Conservation (phyloP, 2,797 vertebrate species). For the Thunnus albacares region DNA sequence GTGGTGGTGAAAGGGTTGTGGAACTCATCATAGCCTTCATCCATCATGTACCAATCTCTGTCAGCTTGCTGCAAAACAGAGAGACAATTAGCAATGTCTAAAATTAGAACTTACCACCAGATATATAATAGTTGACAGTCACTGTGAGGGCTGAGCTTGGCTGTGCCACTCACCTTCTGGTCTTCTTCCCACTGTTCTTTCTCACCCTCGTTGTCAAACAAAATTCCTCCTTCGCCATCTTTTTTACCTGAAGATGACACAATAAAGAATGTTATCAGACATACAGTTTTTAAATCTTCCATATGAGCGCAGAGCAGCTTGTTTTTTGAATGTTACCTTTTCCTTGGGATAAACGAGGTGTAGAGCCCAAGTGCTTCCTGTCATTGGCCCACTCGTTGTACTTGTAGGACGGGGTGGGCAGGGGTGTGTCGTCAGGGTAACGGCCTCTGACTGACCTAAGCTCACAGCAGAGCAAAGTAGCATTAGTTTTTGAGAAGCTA, state of each 20-base stretch:
- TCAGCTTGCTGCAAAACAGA: slow-evolving; percentile 94
- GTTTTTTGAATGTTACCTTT: slow-evolving; percentile 85
- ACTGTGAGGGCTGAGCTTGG: not conserved
- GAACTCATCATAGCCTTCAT: slow-evolving; percentile 97
- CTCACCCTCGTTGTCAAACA: slow-evolving; percentile 93
- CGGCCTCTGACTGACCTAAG: slow-evolving; percentile 91
- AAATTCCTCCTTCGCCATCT: slow-evolving; percentile 90
- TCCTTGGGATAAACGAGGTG: slow-evolving; percentile 94
- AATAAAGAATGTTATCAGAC: slow-evolving; percentile 1
- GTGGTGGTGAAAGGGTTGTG: slow-evolving; percentile 96
- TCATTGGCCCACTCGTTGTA: slow-evolving; percentile 99
- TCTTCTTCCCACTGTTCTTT: slow-evolving; percentile 97
- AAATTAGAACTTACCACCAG: not conserved
- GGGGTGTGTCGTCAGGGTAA: slow-evolving; percentile 91
- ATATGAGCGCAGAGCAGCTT: not conserved
- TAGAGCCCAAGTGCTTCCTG: slow-evolving; percentile 92
- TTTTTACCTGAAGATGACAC: slow-evolving; percentile 83
- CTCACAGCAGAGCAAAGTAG: slow-evolving; percentile 24
- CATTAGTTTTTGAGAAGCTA: slow-evolving; percentile 6
- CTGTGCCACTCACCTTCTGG: slow-evolving; percentile 88
- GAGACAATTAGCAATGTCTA: slow-evolving; percentile 4
- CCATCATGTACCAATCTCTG: slow-evolving; percentile 99
- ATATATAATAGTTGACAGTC: not conserved
- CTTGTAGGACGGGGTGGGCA: slow-evolving; percentile 97
- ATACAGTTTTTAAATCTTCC: not conserved